Base-by-base conservation (phyloP, 1,140 invertebrate genomes). In the Leguminivora glycinivorella region DNA sequence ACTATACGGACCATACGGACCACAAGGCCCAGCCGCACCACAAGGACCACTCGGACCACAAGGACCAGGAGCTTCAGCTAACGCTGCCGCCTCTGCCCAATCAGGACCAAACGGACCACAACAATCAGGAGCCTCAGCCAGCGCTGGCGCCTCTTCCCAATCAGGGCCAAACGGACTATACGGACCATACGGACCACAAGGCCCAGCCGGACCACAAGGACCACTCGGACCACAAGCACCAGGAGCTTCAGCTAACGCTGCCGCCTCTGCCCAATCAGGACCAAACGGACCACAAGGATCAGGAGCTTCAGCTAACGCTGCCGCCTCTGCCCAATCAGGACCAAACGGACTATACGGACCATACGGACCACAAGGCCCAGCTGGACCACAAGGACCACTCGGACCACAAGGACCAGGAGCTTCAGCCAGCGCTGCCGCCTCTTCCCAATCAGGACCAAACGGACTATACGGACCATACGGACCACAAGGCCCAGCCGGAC, bases 171-270 rank as follows among this genome's bases (percentile, higher is more conserved):
- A 19, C 9, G 52, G 19, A 31, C 22, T 14, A 31, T 14, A 25
- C 0, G 67, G 67, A 34, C 29, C 29, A 52, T 26, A 19, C 1
- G 47, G 68, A 58, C 47, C 40, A 38, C 12, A 1, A 10, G 26
- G 56, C 25, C 22, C 24, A 31, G 22, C 52, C 12, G 69, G 19
- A 70, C 19, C 14, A 40, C 0, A 19, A 3, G 56, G 69, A 56
- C 69, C 56, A 24, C 7, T 0, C 2, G 69, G 69, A 58, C 56
- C 24, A 58, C 10, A 26, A 14, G 56, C 24, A 26, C 14, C 22
- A 38, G n/a, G 34, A 5, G 75, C 77, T 14, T 38, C 74, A 12
- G 70, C 72, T 26, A 68, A 67, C 17, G 67, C 68, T 31, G 63
- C 9, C 1, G 31, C 9, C 9, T 10, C 31, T 34, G 31, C 31